Conservation (phyloP, 2,797 vertebrate species). For the Lutjanus campechanus region DNA sequence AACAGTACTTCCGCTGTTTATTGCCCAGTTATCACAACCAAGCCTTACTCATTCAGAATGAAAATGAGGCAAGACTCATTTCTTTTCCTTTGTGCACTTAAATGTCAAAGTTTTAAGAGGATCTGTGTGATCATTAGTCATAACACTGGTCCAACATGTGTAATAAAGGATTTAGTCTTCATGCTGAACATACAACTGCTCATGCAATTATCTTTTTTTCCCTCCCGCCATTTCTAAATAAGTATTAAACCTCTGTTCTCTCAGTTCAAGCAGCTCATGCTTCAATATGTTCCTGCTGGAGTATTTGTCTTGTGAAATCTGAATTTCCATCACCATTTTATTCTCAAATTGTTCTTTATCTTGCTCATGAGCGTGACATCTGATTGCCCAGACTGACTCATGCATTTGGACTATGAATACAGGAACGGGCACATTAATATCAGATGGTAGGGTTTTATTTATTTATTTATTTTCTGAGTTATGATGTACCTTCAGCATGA, state of each 20-base stretch:
- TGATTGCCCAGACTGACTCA: background rate
- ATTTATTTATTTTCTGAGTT: slow-evolving; percentile 8
- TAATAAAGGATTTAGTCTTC: background rate
- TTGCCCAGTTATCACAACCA: background rate
- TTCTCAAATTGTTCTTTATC: background rate
- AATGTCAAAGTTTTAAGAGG: slow-evolving; percentile 17
- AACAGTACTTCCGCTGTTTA: too few species aligned
- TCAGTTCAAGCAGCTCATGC: background rate
- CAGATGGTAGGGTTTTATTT: slow-evolving; percentile 7
- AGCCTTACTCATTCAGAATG: too few species aligned
- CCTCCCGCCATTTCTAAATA: background rate
- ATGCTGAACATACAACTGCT: background rate
- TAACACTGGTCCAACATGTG: background rate
- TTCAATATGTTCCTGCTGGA: background rate
- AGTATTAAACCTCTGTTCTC: background rate
- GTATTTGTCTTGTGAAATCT: background rate
- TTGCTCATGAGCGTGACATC: slow-evolving; percentile 14
- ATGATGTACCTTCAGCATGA: background rate
- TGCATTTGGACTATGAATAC: slow-evolving; percentile 12
- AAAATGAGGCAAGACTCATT: too few species aligned
- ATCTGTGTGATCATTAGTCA: too few species aligned
- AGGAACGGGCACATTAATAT: slow-evolving; percentile 21
- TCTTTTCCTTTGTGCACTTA: background rate
- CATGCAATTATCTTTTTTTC: background rate
- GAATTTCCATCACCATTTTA: slow-evolving; percentile 1